Evolutionary conservation across 2,113 vertebrate genomes (phyloP), one percentile per base, ranked within the genome.

Genomic region (Ondatra zibethicus): DNA sequence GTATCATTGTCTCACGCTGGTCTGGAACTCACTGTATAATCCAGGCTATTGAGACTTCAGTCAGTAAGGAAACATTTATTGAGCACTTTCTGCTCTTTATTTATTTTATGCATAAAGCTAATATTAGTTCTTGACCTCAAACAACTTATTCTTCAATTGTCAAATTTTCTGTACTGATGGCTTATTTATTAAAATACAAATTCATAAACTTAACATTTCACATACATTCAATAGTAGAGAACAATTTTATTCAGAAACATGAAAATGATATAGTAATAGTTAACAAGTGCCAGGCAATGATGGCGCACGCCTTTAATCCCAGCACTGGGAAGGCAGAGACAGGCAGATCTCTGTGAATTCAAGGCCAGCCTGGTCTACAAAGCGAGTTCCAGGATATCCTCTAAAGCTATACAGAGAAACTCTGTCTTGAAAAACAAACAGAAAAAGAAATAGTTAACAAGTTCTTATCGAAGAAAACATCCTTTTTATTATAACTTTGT

Each of bases 151-250:
- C 10, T 70, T 80, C 42, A 80, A 17, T 75, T 13, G 70, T 8
- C 39, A 66, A 12, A 36, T 91, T 70, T 94, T 84, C 87, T 75
- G 12, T 97, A 75, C 82, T n/a, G 16, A 63, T 92, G 17, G 11
- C 14, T 21, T 63, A 36, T 29, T 90, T 95, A 80, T 45, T 93
- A 76, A 68, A 7, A 39, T 65, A 50, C 77, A 87, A 88, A 91
- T 96, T 85, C 13, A 87, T 88, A n/a, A 31, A 86, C 39, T 93
- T 93, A 27, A 16, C 85, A 88, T 95, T 77, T 7, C 7, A 58
- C n/a, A 45, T 70, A 72, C 47, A 5, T 27, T n/a, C 31, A 88
- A 52, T 50, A 33, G 45, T 70, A 52, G 45, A 27, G 9, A 7
- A n/a, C 10, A 50, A 27, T 52, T n/a, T 27, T 88, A 95, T 76